phyloP scores from a whole-genome alignment of 2,113 vertebrate genomes.

The Psittacus erithacus region DNA sequence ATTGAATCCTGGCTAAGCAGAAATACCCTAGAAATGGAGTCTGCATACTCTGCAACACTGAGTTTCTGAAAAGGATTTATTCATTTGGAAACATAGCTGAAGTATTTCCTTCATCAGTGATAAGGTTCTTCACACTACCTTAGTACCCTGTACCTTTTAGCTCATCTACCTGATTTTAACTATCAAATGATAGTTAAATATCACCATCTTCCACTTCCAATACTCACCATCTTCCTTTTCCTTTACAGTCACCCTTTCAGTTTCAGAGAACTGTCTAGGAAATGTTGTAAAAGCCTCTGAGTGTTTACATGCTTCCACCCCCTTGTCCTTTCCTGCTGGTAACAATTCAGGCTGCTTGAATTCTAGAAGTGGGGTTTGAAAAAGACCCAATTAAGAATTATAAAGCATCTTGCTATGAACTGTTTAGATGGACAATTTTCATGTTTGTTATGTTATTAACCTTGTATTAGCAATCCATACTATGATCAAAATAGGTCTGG shows the following conservation, averaged over 20 bases:
- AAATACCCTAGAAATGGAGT: background rate
- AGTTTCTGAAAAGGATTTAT: background rate
- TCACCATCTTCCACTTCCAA: background rate
- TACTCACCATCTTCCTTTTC: slow-evolving; percentile 25
- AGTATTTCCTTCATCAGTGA: background rate
- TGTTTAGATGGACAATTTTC: background rate
- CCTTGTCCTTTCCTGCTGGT: background rate
- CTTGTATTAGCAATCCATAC: background rate
- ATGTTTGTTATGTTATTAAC: background rate
- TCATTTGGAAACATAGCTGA: background rate
- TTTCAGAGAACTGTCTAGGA: background rate
- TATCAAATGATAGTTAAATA: background rate
- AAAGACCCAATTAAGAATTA: background rate
- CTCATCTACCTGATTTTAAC: background rate
- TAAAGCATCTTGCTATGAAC: background rate
- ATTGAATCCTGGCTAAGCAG: background rate
- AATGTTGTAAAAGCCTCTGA: background rate
- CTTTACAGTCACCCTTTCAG: background rate
- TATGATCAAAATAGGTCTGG: background rate
- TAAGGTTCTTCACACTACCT: background rate
- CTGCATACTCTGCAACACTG: background rate
- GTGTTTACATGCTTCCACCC: background rate
- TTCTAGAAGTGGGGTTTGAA: slow-evolving; percentile 29
- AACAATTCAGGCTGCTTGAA: background rate
- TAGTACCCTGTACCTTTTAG: background rate